Conservation (phyloP, 2,888 invertebrate species). For the Sarcophaga variegata region DNA sequence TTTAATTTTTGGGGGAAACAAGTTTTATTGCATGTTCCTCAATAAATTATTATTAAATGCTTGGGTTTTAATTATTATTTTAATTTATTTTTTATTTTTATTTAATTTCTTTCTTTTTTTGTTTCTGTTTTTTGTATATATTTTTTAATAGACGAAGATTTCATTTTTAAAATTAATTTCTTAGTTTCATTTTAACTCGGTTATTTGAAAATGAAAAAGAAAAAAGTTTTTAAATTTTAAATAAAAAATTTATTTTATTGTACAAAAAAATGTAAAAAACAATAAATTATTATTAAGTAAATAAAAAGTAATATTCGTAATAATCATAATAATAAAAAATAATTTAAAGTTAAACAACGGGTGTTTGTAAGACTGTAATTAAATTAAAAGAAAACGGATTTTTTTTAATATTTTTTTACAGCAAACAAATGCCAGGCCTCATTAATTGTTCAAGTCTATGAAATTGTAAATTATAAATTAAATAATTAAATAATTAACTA, state of each 20-base stretch:
- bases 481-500: conserved; percentile 58
- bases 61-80: no score
- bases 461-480: conserved; percentile 23
- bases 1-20: no score
- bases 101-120: no score
- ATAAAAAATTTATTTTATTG: conserved; percentile 4
- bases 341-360: conserved; percentile 32
- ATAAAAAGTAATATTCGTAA: neutral
- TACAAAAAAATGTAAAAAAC: conserved; percentile 5
- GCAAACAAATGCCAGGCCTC: conserved; percentile 36
- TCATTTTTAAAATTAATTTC: conserved; percentile 2
- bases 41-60: no score
- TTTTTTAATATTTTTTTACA: neutral
- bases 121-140: conserved; percentile 38
- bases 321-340: neutral
- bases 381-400: neutral
- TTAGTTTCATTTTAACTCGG: conserved; percentile 14
- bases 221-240: neutral
- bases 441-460: conserved; percentile 40
- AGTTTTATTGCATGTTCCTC: no score
- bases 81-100: no score
- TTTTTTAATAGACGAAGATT: conserved; percentile 52
- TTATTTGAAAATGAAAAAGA: no score
- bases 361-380: conserved; percentile 9
- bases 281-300: neutral